phyloP scores from a whole-genome alignment of 2,113 vertebrate genomes.

The Dasyornis broadbenti region DNA sequence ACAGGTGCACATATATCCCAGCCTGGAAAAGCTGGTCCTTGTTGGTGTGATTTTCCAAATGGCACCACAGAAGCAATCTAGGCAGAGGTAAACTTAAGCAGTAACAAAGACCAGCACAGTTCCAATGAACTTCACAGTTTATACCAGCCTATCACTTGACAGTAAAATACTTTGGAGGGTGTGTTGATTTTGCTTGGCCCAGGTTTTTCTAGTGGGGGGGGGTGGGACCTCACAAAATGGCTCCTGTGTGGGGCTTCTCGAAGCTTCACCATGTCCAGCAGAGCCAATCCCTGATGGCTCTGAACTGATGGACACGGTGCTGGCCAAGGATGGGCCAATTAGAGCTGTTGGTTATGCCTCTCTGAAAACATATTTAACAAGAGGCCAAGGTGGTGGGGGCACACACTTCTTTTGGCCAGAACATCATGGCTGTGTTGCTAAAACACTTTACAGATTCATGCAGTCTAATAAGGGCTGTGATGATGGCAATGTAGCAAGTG shows the following conservation, averaged over 20 bases:
- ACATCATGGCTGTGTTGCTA: not conserved
- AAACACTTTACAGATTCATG: not conserved
- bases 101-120: not conserved
- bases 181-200: too few species aligned
- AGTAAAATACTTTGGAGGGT: not conserved
- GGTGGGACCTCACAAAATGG: too few species aligned
- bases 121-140: not conserved
- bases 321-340: too few species aligned
- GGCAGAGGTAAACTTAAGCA: not conserved
- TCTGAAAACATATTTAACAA: too few species aligned
- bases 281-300: too few species aligned
- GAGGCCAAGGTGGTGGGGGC: too few species aligned
- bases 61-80: not conserved
- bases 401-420: too few species aligned
- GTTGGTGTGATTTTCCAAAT: not conserved
- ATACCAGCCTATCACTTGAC: not conserved
- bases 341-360: too few species aligned
- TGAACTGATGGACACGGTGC: too few species aligned
- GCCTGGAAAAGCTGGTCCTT: not conserved
- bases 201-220: too few species aligned
- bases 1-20: not conserved
- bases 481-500: not conserved
- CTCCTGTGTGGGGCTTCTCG: too few species aligned
- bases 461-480: not conserved
- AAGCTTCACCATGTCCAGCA: too few species aligned